Evolutionary conservation across 1,140 invertebrate species (phyloP), one percentile per base, ranked within the genome.

Genomic region (Bombus confusus): DNA sequence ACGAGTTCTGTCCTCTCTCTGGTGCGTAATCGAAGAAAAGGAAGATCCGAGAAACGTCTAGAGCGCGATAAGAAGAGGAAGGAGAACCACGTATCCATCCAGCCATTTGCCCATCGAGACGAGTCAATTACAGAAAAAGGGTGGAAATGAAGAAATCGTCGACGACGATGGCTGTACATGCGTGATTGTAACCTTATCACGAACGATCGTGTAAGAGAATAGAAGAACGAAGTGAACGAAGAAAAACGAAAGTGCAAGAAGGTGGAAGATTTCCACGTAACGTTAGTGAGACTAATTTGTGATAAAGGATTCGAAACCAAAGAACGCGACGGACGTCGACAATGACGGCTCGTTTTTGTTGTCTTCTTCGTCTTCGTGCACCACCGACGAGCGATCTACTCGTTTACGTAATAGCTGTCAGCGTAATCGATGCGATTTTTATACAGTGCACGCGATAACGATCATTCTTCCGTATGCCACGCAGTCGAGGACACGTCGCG

Each of bases 271-370:
- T 85, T 89, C 85, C 80, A 71, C 59, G 69, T 66, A 66, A 91
- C 87, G 92, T 91, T 94, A 94, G 93, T 93, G 91, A 94, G 91
- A 93, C 92, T 94, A 93, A 94, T 91, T 93, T 95, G 94, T 95
- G 94, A 95, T 95, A 95, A 66, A 92, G 88, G 90, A 93, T 87
- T 90, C 39, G 87, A 90, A 91, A 92, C 92, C 93, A 94, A 95
- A 94, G 92, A 94, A 91, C 86, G 83, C 87, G 85, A 68, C 79
- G 78, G 75, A 85, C 72, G 84, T 79, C 79, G 64, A 66, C 64
- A 31, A 80, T 82, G 64, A 86, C 87, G 85, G 87, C 73, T 89
- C 80, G 74, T 72, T 87, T 87, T 83, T 83, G 73, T 86, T 88
- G 28, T n/a, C 28, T 80, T 83, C 47, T 90, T 85, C 81, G 85